Evolutionary conservation across 2,888 invertebrate genomes (phyloP), one percentile per base, ranked within the genome.

Genomic region (Nemurella pictetii): DNA sequence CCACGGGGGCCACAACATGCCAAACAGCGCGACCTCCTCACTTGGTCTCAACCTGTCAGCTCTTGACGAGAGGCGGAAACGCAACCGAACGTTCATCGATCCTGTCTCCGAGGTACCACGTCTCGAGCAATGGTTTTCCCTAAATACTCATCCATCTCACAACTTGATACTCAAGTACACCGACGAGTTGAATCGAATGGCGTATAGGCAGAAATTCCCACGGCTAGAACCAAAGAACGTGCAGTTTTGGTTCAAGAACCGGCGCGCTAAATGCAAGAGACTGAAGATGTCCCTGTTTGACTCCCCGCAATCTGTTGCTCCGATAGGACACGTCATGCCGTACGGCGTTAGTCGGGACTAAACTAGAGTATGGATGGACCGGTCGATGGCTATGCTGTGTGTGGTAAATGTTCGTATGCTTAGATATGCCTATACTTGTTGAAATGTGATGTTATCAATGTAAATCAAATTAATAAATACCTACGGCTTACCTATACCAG

Each of bases 161-260:
- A 97, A 98, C 92, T 93, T 99, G 89, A 99, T 99, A 89, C 94
- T 99, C 88, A 98, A 99, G 90, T 99, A 98, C 90, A 99, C 99
- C 0, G 98, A 99, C 89, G 98, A 98, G 90, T 92, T 99, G 88
- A 99, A 99, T 91, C 94, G 96, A 87, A 98, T 98, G 95, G 97
- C 98, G 84, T 99, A 99, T 90, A 92, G 99, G 89, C 98, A 98
- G 91, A 99, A 99, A 91, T 99, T 99, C 90, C 99, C 99, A 0
- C 95, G 97, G n/a, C 92, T 99, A 87, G 99, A 99, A 90, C 98
- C 99, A 77, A 99, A 99, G 92, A 99, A 99, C 90, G 99, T 99
- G 87, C 99, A 99, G 91, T 98, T 99, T 90, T 99, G 99, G 99
- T 99, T 99, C 91, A 99, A 99, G 91, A 99, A 99, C 90, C 95